phyloP scores from a whole-genome alignment of 1,140 invertebrate genomes.

The Drosophila ercepeae region DNA sequence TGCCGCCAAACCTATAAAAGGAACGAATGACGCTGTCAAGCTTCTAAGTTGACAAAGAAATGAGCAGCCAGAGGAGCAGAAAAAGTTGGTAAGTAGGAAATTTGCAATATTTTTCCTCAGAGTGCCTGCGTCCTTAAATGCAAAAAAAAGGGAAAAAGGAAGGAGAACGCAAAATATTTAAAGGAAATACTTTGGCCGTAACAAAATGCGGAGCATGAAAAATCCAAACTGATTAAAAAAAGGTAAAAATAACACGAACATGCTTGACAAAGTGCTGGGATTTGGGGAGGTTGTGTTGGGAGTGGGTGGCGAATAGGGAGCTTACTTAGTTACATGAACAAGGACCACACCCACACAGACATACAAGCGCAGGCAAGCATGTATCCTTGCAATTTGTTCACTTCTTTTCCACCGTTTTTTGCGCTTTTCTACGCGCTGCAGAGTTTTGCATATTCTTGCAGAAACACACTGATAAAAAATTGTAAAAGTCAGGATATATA shows the following conservation, averaged over 20 bases:
- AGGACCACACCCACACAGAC: slow-evolving; percentile 23
- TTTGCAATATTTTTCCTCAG: slow-evolving; percentile 45
- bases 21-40: slow-evolving; percentile 44
- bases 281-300: slow-evolving; percentile 25
- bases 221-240: slow-evolving; percentile 27
- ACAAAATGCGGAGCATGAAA: slow-evolving; percentile 28
- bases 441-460: slow-evolving; percentile 18
- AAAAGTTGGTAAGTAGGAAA: slow-evolving; percentile 43
- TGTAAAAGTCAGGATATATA: background rate
- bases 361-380: slow-evolving; percentile 14
- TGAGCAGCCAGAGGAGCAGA: slow-evolving; percentile 11
- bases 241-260: slow-evolving; percentile 43
- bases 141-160: slow-evolving; percentile 34
- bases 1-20: slow-evolving; percentile 7
- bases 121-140: slow-evolving; percentile 3
- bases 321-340: slow-evolving; percentile 48
- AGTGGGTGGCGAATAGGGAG: slow-evolving; percentile 8
- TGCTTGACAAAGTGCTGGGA: slow-evolving; percentile 56
- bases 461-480: slow-evolving; percentile 7
- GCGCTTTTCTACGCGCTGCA: slow-evolving; percentile 59
- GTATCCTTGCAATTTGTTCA: slow-evolving; percentile 58
- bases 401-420: slow-evolving; percentile 36
- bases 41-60: slow-evolving; percentile 53
- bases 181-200: slow-evolving; percentile 56
- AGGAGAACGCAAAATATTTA: slow-evolving; percentile 49